A percentile compares a stretch with the other conserved stretches of the same genome.
Conservation (phyloP, 2,888 invertebrate genomes). For the Gerosis bhagava region DNA sequence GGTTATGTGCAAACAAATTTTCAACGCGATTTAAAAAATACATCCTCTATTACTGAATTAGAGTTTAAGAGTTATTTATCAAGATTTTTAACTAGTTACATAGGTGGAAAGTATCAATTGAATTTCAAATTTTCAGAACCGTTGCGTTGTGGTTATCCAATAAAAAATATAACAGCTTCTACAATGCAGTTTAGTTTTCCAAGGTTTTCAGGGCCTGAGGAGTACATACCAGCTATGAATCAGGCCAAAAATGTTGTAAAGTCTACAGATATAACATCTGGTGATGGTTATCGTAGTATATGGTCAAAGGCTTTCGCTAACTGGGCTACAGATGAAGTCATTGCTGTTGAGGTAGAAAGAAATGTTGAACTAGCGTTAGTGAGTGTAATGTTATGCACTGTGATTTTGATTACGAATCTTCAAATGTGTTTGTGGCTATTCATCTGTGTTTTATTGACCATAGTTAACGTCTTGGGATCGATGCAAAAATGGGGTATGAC, state of each 20-base stretch:
- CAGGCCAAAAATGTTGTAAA: slow-evolving; percentile 80
- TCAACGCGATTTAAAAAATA: slow-evolving; percentile 72
- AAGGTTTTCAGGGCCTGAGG: slow-evolving; percentile 82
- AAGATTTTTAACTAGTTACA: slow-evolving; percentile 86
- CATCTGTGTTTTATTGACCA: slow-evolving; percentile 87
- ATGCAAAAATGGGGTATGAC: slow-evolving; percentile 93
- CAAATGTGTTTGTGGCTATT: slow-evolving; percentile 92
- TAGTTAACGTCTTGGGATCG: slow-evolving; percentile 88
- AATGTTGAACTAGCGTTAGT: slow-evolving; percentile 89
- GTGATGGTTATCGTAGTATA: slow-evolving; percentile 84
- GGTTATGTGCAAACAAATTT: slow-evolving; percentile 83
- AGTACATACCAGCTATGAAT: slow-evolving; percentile 90
- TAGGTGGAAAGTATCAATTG: slow-evolving; percentile 86
- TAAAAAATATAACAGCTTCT: slow-evolving; percentile 82
- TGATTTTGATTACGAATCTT: slow-evolving; percentile 88
- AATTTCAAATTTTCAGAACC: slow-evolving; percentile 85
- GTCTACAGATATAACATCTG: slow-evolving; percentile 81
- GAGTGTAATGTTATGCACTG: slow-evolving; percentile 91
- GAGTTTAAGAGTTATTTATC: slow-evolving; percentile 85
- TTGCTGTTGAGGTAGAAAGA: slow-evolving; percentile 88
- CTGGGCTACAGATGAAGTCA: slow-evolving; percentile 91
- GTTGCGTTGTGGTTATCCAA: slow-evolving; percentile 83
- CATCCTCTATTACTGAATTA: slow-evolving; percentile 64
- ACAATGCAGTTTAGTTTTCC: slow-evolving; percentile 85
- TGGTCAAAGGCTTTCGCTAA: slow-evolving; percentile 89